Evolutionary conservation across 2,113 vertebrate genomes (phyloP).

Genomic region (Anguilla rostrata): DNA sequence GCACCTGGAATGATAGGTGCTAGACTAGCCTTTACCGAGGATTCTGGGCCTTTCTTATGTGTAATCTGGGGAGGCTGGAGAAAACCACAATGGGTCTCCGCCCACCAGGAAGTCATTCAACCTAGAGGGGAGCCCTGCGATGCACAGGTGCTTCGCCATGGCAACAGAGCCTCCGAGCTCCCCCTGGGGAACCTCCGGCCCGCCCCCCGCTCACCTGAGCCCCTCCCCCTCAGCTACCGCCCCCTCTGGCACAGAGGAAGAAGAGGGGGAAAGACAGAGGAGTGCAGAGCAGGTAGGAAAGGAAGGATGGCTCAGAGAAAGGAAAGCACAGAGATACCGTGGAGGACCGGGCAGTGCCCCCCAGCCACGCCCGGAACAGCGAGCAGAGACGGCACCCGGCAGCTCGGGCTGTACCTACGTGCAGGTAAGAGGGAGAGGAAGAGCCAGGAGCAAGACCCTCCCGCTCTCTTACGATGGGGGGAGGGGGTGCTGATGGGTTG

Average conservation of each 20-base stretch:
- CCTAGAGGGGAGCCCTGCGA: neutral
- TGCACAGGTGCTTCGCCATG: conserved; percentile 25
- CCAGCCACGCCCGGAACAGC: neutral
- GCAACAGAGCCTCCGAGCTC: conserved; percentile 12
- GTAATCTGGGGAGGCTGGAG: no score
- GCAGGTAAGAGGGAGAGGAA: conserved; percentile 16
- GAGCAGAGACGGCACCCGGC: neutral
- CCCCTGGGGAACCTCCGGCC: neutral
- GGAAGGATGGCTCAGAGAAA: conserved; percentile 9
- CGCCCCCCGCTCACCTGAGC: neutral
- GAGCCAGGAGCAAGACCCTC: neutral
- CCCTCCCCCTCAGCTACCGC: neutral
- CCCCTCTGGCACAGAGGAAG: neutral
- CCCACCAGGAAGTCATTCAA: conserved; percentile 1
- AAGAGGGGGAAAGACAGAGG: neutral
- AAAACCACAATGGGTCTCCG: no score
- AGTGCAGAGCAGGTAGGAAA: neutral
- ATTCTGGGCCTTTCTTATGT: neutral
- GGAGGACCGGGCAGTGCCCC: neutral
- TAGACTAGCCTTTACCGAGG: neutral
- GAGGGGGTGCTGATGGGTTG: no score
- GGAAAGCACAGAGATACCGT: neutral
- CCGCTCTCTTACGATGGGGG: no score
- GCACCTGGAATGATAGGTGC: neutral
- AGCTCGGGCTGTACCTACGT: no score